phyloP scores from a whole-genome alignment of 2,797 vertebrate species.

The Alectoris magna region DNA sequence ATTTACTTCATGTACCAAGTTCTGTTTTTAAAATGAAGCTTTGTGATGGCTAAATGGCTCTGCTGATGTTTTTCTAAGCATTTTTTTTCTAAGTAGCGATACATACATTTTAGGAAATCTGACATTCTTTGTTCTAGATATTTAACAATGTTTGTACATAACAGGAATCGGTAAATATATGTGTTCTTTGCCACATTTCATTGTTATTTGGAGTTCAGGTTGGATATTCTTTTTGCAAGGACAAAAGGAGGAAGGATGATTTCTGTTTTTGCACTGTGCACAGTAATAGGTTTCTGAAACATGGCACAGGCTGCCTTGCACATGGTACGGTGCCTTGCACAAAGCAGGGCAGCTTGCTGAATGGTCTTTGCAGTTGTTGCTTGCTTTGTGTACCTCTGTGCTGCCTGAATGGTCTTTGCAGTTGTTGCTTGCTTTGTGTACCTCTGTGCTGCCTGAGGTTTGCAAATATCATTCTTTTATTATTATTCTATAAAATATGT shows the following conservation, averaged over 20 bases:
- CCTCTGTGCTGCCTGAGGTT: neutral
- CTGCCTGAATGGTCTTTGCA: neutral
- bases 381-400: neutral
- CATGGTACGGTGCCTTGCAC: neutral
- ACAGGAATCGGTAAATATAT: neutral
- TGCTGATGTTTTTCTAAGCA: slow-evolving; percentile 14
- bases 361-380: neutral
- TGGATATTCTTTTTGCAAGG: neutral
- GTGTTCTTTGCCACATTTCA: neutral
- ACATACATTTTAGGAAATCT: neutral
- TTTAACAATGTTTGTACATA: neutral
- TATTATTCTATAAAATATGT: neutral
- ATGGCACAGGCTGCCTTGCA: neutral
- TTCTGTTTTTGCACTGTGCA: fast-evolving
- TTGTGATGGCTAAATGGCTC: neutral
- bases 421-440: neutral
- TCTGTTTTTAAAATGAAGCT: slow-evolving; percentile 55
- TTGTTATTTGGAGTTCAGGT: neutral
- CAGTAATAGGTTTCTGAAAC: neutral
- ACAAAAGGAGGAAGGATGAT: neutral
- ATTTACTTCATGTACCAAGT: slow-evolving; percentile 49
- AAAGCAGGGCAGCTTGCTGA: neutral
- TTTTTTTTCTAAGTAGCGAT: neutral
- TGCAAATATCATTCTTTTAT: neutral
- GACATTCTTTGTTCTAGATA: neutral